These are phyloP conservation scores for Bombus haemorrhoidalis DNA, from an alignment of 1,140 invertebrate species.

Conservation along the genomic window DNA sequence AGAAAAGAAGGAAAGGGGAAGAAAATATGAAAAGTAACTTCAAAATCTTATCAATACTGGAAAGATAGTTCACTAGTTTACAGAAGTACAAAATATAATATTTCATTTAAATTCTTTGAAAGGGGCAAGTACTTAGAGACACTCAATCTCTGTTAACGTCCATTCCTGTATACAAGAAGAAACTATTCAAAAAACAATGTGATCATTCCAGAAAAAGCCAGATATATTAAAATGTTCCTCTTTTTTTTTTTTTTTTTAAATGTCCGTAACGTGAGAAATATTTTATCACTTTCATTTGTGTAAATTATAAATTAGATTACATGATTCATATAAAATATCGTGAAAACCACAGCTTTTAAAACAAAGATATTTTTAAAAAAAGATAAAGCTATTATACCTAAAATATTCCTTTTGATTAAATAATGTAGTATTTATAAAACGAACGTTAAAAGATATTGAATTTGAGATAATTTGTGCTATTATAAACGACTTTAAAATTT, in stretches of 20 bases:
- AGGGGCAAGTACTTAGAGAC: conserved; percentile 54
- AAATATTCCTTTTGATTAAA: conserved; percentile 37
- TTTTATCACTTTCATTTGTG: background rate
- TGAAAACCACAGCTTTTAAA: conserved; percentile 12
- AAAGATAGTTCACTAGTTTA: conserved; percentile 74
- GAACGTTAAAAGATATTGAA: background rate
- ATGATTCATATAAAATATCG: conserved; percentile 20
- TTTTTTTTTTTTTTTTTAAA: background rate
- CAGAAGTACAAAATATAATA: conserved; percentile 77
- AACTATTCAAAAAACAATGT: background rate
- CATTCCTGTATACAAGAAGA: conserved; percentile 19
- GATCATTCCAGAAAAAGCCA: background rate
- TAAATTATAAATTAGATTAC: conserved; percentile 16
- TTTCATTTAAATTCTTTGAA: conserved; percentile 64
- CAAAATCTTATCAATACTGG: conserved; percentile 77
- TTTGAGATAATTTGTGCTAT: background rate
- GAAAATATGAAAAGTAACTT: conserved; percentile 61
- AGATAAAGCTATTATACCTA: background rate
- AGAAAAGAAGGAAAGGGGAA: conserved; percentile 49
- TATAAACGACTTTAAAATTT: conserved; percentile 11
- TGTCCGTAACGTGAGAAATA: background rate
- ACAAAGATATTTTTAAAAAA: background rate
- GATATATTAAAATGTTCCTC: conserved; percentile 15
- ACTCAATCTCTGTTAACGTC: conserved; percentile 59
- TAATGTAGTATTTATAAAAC: conserved; percentile 6